These are phyloP conservation scores for Gryllus bimaculatus DNA, from an alignment of 1,140 invertebrate species.

Conservation along the genomic window DNA sequence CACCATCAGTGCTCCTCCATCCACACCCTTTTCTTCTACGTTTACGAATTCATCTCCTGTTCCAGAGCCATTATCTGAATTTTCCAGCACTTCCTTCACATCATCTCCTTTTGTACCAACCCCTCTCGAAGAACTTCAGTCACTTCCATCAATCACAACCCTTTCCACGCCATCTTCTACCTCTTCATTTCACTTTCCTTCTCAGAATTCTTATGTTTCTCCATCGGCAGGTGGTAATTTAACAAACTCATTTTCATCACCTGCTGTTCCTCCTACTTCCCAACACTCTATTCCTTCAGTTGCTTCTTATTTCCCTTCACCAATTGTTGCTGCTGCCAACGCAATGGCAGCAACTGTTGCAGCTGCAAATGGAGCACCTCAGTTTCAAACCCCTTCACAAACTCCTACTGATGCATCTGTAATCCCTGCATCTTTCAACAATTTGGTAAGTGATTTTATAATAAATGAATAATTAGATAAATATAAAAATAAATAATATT, in stretches of 20 bases:
- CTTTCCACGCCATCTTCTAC: neutral
- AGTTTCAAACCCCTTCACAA: slow-evolving; percentile 15
- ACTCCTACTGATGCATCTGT: slow-evolving; percentile 10
- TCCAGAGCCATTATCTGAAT: no score
- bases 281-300: neutral
- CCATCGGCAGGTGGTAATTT: no score
- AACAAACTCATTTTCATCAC: neutral
- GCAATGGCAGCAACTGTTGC: neutral
- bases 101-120: neutral
- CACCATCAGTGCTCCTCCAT: neutral
- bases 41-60: neutral
- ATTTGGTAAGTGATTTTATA: slow-evolving; percentile 11
- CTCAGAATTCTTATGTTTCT: neutral
- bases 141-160: neutral
- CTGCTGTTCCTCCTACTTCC: neutral
- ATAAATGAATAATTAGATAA: no score
- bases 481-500: no score
- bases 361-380: neutral
- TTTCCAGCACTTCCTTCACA: neutral
- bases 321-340: slow-evolving; percentile 1
- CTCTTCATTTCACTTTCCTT: neutral
- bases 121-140: neutral
- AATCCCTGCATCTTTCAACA: slow-evolving; percentile 19
- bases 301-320: neutral
- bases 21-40: neutral